phyloP scores from a whole-genome alignment of 2,113 vertebrate genomes.

The Archocentrus centrarchus region DNA sequence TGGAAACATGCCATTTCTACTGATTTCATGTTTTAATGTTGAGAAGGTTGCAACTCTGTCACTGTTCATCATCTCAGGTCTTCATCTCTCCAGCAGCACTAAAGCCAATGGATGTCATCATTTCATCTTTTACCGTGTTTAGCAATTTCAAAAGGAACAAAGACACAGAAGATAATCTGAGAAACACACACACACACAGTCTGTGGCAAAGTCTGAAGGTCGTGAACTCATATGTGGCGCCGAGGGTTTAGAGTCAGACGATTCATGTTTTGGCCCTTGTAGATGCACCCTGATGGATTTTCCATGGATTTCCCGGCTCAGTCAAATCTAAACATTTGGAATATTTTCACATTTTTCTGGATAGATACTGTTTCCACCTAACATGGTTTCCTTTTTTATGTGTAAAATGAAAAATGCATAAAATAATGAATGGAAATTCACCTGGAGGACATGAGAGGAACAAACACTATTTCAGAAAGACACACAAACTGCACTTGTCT shows the following conservation, averaged over 20 bases:
- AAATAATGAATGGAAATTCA: neutral
- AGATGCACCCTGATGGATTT: neutral
- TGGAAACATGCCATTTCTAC: neutral
- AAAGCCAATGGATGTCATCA: neutral
- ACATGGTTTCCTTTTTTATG: neutral
- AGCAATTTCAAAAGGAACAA: neutral
- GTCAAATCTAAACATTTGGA: neutral
- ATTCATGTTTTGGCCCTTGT: too few species aligned
- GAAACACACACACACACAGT: neutral
- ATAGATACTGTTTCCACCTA: neutral
- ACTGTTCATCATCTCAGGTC: fast-evolving
- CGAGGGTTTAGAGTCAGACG: neutral
- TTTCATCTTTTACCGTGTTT: neutral
- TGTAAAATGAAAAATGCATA: neutral
- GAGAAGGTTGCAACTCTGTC: neutral
- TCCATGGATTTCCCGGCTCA: neutral
- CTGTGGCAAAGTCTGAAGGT: too few species aligned
- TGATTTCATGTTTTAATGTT: neutral
- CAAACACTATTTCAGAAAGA: neutral
- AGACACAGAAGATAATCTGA: neutral
- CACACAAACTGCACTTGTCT: neutral
- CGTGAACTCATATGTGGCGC: neutral
- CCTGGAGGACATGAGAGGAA: neutral
- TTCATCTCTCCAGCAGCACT: neutral
- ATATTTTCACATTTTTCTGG: neutral